Percentiles rank a stretch among this genome's conserved stretches.
These are phyloP conservation scores for Diceros bicornis DNA, from an alignment of 2,797 vertebrate genomes.

Conservation along the genomic window DNA sequence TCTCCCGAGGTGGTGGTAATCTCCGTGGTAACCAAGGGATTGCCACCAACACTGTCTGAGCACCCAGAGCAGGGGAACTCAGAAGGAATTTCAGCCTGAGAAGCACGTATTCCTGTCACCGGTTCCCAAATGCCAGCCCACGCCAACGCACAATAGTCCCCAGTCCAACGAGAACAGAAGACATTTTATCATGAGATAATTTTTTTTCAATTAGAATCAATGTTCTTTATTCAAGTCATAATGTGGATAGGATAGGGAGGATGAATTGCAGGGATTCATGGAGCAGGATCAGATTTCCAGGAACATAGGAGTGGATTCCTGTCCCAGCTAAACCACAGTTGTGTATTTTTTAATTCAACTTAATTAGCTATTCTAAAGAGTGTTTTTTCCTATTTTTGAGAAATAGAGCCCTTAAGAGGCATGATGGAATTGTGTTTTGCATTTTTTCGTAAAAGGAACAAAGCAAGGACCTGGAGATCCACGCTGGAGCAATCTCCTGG, in stretches of 20 bases:
- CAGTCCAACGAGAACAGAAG: not conserved
- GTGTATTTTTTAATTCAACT: slow-evolving; percentile 91
- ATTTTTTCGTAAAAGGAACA: slow-evolving; percentile 92
- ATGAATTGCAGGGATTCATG: slow-evolving; percentile 94
- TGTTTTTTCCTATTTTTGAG: slow-evolving; percentile 88
- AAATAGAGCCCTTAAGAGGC: slow-evolving; percentile 92
- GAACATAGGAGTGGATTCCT: slow-evolving; percentile 95
- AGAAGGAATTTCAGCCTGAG: not conserved
- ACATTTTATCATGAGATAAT: not conserved
- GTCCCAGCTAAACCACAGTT: slow-evolving; percentile 90
- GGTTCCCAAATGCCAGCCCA: not conserved
- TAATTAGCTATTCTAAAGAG: slow-evolving; percentile 92
- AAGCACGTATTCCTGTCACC: not conserved
- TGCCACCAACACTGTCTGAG: fast-evolving
- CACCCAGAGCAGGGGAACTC: fast-evolving
- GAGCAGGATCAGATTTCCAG: slow-evolving; percentile 95
- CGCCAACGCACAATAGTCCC: not conserved
- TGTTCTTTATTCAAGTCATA: slow-evolving; percentile 91
- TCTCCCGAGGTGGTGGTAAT: no score
- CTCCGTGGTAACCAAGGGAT: not conserved
- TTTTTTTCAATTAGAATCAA: not conserved
- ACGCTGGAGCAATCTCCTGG: slow-evolving; percentile 94
- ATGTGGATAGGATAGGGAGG: slow-evolving; percentile 96
- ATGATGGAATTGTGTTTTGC: slow-evolving; percentile 88
- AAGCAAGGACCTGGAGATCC: slow-evolving; percentile 93